Evolutionary conservation across 2,888 invertebrate genomes (phyloP).

Genomic region (Euproctis similis): DNA sequence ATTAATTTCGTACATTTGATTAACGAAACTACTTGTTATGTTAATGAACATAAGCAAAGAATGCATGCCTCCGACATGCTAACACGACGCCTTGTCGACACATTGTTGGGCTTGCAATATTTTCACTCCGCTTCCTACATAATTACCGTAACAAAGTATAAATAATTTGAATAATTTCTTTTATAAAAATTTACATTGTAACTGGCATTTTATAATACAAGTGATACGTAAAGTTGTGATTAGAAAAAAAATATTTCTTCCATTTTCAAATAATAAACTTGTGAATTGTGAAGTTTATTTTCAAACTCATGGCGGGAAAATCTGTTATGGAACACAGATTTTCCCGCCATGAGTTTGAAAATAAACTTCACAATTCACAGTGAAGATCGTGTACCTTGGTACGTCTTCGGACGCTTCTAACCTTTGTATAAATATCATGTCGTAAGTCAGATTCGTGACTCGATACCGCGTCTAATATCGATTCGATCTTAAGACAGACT

Average conservation of each 20-base stretch:
- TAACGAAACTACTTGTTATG: conserved; percentile 76
- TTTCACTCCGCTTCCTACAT: conserved; percentile 56
- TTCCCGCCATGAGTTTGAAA: too few relatives aligned
- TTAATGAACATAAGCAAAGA: conserved; percentile 70
- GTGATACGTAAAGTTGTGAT: too few relatives aligned
- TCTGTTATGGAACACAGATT: too few relatives aligned
- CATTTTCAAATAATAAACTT: too few relatives aligned
- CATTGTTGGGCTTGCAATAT: conserved; percentile 63
- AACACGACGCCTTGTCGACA: conserved; percentile 69
- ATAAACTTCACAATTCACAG: conserved; percentile 32
- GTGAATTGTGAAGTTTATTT: too few relatives aligned
- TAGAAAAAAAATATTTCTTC: too few relatives aligned
- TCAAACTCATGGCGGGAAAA: too few relatives aligned
- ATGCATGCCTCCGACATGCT: conserved; percentile 69
- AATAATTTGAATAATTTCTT: too few relatives aligned
- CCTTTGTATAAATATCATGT: conserved; percentile 26
- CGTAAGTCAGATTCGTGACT: conserved; percentile 55
- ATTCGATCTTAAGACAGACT: conserved; percentile 61
- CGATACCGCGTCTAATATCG: conserved; percentile 53
- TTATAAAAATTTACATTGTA: conserved; percentile 42
- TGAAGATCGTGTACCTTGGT: conserved; percentile 22
- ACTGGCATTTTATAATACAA: too few relatives aligned
- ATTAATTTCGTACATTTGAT: conserved; percentile 76
- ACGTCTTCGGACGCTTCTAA: conserved; percentile 27
- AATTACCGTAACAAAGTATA: conserved; percentile 47